phyloP scores from a whole-genome alignment of 2,888 invertebrate species.

The Ophion ellenae region DNA sequence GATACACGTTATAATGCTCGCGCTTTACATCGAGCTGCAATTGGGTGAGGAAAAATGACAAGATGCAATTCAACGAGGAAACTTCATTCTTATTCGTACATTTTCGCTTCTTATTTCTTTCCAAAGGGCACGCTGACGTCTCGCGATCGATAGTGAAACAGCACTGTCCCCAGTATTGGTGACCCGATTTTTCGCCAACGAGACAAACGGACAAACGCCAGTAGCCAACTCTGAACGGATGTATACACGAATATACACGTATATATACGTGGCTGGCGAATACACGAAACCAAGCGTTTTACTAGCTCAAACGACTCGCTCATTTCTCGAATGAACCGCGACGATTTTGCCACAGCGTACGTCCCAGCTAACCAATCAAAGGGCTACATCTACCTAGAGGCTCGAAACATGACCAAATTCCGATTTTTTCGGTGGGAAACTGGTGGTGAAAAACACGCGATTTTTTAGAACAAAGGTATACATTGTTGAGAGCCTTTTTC shows the following conservation, averaged over 20 bases:
- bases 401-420: too few relatives aligned
- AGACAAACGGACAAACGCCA: background rate
- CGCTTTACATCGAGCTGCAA: slow-evolving; percentile 88
- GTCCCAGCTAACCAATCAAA: background rate
- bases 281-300: slow-evolving; percentile 25
- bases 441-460: too few relatives aligned
- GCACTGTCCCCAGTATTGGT: slow-evolving; percentile 85
- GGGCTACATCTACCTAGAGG: too few relatives aligned
- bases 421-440: too few relatives aligned
- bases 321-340: background rate
- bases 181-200: slow-evolving; percentile 43
- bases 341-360: background rate
- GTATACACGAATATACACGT: slow-evolving; percentile 3
- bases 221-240: background rate
- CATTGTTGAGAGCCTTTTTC: too few relatives aligned
- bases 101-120: slow-evolving; percentile 49
- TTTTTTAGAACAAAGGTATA: too few relatives aligned
- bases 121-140: slow-evolving; percentile 86
- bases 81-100: background rate
- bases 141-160: slow-evolving; percentile 87
- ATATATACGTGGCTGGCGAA: background rate
- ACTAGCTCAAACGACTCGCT: background rate
- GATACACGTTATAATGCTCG: slow-evolving; percentile 87
- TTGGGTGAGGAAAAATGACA: slow-evolving; percentile 83
- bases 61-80: background rate